Base-by-base conservation (phyloP, 2,797 vertebrate genomes). In the Sebastes taczanowskii region DNA sequence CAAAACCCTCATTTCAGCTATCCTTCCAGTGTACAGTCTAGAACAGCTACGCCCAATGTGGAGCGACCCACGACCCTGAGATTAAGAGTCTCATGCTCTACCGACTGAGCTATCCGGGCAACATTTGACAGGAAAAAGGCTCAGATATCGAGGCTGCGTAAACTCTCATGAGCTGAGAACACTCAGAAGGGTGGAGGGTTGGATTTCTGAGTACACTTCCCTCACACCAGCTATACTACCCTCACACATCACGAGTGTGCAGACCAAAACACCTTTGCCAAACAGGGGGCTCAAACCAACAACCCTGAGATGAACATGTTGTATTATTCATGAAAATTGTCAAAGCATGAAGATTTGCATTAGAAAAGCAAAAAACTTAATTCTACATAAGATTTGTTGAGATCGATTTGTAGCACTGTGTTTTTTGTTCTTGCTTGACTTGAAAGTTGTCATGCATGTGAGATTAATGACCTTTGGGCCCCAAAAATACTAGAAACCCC, bases 41-140 rank as follows among this genome's bases (percentile, higher is more conserved):
- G 14, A 38, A 35, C 32, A 35, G 3, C 58, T 7, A 8, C 46
- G 7, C 46, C 7, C 46, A 49, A 20, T 5, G 46, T 49, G 80
- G 84, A 82, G 81, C 82, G 88, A 90, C 82, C 86, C 84, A 82
- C 74, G 42, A 89, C 88, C 90, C 88, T 86, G 86, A 90, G 84
- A 89, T 89, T 87, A 88, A 91, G 83, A 89, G 83, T 86, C 83
- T 91, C 81, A 87, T 81, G 86, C 88, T 90, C 83, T 88, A 86
- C 80, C 35, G 75, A 90, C 86, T 93, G 87, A 88, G 86, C 82
- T 85, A 84, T 78, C 1, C 0, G 42, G 42, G 42, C 16, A 18
- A 46, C 42, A 46, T 46, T 16, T 46, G 42, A 46, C 16, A 46
- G 14, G 16, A 18, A 46, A 18, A 42, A 38, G 35, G 35, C 35